These are phyloP conservation scores for Trichonephila clavipes DNA, from an alignment of 1,140 invertebrate genomes.

Conservation along the genomic window DNA sequence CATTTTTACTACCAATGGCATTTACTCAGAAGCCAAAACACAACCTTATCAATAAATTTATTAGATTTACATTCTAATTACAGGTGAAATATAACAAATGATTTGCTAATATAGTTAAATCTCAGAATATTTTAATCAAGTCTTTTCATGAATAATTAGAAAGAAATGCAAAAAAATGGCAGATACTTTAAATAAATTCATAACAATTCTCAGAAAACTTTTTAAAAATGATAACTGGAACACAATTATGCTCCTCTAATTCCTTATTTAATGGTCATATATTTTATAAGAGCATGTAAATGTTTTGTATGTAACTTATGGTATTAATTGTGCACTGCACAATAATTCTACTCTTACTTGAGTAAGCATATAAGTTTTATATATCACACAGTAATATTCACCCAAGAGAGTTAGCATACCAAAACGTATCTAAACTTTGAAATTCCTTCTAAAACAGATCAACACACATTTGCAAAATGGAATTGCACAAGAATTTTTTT, in stretches of 20 bases:
- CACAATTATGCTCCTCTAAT: neutral
- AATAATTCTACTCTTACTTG: neutral
- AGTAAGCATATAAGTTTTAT: neutral
- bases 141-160: neutral
- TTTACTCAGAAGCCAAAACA: neutral
- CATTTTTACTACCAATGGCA: neutral
- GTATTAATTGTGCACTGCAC: conserved; percentile 1
- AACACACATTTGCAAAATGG: neutral
- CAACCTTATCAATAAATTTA: neutral
- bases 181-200: neutral
- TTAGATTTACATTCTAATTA: neutral
- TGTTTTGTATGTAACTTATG: neutral
- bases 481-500: neutral
- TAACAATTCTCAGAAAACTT: neutral
- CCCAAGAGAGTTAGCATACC: neutral
- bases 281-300: neutral
- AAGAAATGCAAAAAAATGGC: neutral
- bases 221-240: neutral
- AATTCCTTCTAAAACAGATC: neutral
- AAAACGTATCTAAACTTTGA: neutral
- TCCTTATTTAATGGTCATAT: neutral
- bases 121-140: neutral
- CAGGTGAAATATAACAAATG: neutral
- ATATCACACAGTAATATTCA: conserved; percentile 25
- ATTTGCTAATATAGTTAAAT: neutral